These are phyloP conservation scores for Liasis olivaceus DNA, from an alignment of 2,797 vertebrate genomes.

Conservation along the genomic window DNA sequence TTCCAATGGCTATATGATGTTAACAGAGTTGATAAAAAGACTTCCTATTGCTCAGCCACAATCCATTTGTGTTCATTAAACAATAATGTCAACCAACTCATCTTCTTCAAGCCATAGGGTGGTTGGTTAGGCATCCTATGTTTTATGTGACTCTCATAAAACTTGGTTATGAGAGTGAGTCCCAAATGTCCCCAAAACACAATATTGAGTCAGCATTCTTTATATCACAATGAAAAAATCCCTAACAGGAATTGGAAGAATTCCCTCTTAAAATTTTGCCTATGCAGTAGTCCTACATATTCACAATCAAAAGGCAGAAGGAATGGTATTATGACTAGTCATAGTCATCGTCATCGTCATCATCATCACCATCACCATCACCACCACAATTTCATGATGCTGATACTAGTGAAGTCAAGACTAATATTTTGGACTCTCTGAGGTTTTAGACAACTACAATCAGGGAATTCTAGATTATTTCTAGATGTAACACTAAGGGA, in stretches of 20 bases:
- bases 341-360: background rate
- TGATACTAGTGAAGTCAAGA: background rate
- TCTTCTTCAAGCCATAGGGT: background rate
- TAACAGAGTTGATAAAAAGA: conserved; percentile 18
- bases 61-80: conserved; percentile 22
- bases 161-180: background rate
- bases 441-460: background rate
- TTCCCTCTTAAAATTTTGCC: background rate
- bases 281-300: background rate
- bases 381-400: background rate
- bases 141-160: background rate
- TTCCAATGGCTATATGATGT: background rate
- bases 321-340: background rate
- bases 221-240: background rate
- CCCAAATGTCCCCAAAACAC: background rate
- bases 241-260: background rate
- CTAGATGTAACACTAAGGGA: background rate
- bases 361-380: background rate
- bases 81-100: background rate
- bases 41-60: conserved; percentile 21
- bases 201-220: background rate
- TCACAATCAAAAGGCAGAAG: background rate
- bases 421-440: background rate
- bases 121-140: background rate
- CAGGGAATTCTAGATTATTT: background rate